A percentile compares a stretch with the other conserved stretches of the same genome.
Conservation (phyloP, 2,888 invertebrate species). For the Anarsia innoxiella region DNA sequence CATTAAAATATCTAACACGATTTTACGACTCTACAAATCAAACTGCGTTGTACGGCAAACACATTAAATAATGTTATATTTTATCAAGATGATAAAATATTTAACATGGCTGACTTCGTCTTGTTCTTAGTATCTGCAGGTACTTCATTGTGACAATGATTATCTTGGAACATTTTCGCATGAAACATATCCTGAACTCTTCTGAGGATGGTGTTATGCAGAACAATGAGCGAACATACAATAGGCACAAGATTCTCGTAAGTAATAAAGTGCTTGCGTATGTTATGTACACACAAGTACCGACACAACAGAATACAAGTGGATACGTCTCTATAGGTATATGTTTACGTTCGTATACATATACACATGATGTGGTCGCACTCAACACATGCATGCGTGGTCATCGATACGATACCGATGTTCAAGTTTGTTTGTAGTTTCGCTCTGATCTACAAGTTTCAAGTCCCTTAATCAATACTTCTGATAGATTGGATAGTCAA, state of each 20-base stretch:
- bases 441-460: slow-evolving; percentile 20
- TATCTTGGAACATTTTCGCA: too few species aligned
- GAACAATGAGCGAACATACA: slow-evolving; percentile 9
- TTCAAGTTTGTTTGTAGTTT: slow-evolving; percentile 28
- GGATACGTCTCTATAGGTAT: slow-evolving; percentile 17
- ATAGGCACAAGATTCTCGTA: slow-evolving; percentile 17
- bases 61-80: too few species aligned
- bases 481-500: slow-evolving; percentile 32
- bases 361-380: slow-evolving; percentile 24
- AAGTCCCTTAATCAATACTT: slow-evolving; percentile 17
- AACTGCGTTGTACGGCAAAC: too few species aligned
- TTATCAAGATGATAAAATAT: too few species aligned
- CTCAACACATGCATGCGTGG: slow-evolving; percentile 31
- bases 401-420: slow-evolving; percentile 25
- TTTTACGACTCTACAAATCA: too few species aligned
- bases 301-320: slow-evolving; percentile 17
- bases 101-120: too few species aligned
- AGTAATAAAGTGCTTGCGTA: slow-evolving; percentile 23
- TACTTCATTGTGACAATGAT: too few species aligned
- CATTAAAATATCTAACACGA: too few species aligned
- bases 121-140: too few species aligned
- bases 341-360: slow-evolving; percentile 28
- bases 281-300: slow-evolving; percentile 19
- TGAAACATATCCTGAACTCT: too few species aligned
- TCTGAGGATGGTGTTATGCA: slow-evolving; percentile 2